Evolutionary conservation across 1,140 invertebrate genomes (phyloP), one percentile per base, ranked within the genome.

Genomic region (Papilio xuthus): DNA sequence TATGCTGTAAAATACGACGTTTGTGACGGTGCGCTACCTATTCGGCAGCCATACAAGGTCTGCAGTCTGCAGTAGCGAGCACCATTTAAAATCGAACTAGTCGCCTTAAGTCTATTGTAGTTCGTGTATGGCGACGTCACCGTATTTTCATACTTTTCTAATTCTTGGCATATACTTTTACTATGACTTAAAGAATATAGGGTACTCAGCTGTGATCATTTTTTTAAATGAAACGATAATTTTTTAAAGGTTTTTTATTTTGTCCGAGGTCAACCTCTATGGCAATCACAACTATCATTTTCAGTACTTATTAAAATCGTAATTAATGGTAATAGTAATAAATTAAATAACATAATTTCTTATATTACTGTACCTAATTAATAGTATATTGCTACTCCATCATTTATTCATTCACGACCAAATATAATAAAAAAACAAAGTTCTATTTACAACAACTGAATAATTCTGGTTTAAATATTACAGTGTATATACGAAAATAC

Each of bases 201-300:
- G 50, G 18, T 53, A 37, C 32, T 37, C 7, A 37, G 32, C 32
- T 37, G 7, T 37, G 32, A 37, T 37, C 7, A 18, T 53, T 4
- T 53, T 53, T n/a, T 53, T 18, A 79, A 79, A 74, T 81, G 77
- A 67, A 80, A 78, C 37, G 42, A 78, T 79, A 37, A 69, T 47
- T 53, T 47, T 77, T 79, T 83, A 79, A 81, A 79, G 80, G 83
- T 83, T 84, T 83, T 90, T 89, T 85, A 87, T 88, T 93, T 60
- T 87, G 82, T 87, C 86, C 82, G 89, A 93, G 88, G 88, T 82
- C 84, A 84, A 86, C 86, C 88, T 89, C 89, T 90, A 89, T 90
- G 87, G 88, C 89, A 91, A 90, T 93, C 84, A 86, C 85, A 89
- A 86, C 87, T 84, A 83, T 88, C 20, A 82, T 85, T 86, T 84